Base-by-base conservation (phyloP, 2,888 invertebrate species). In the Chrysodeixis includens region DNA sequence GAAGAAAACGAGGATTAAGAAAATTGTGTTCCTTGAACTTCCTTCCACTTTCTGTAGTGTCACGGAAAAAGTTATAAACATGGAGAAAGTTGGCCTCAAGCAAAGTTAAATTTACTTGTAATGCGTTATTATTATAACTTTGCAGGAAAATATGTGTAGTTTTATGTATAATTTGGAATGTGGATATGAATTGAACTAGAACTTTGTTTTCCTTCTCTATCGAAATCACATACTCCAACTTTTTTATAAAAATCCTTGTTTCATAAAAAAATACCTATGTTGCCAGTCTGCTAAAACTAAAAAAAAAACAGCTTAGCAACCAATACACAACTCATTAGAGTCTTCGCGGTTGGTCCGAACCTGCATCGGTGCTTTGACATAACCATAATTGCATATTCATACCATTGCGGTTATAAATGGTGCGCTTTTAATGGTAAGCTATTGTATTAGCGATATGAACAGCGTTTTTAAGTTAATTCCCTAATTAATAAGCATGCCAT, bases 261-360 rank as follows among this genome's bases (percentile, higher is more conserved):
- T n/a, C n/a, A n/a, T n/a, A n/a, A n/a, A n/a, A n/a, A n/a, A n/a
- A n/a, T n/a, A n/a, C n/a, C n/a, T n/a, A n/a, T n/a, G n/a, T n/a
- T n/a, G n/a, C n/a, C n/a, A n/a, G n/a, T n/a, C n/a, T n/a, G n/a
- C n/a, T n/a, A n/a, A n/a, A n/a, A n/a, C n/a, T n/a, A n/a, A n/a
- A n/a, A n/a, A n/a, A n/a, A n/a, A 26, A 26, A 4, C 26, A 26
- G 26, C 26, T 26, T 26, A 26, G 26, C 1, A 35, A 35, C 14
- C 35, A 35, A 35, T 69, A 64, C 64, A 64, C 69, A 74, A 63
- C 64, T 58, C 56, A 74, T 69, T 69, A 26, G 64, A 74, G 74
- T 64, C 44, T 44, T 56, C 49, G 49, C 54, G 61, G 53, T 62
- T 53, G 30, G 56, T 64, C 35, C 5, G n/a, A 69, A 60, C 62